These are phyloP conservation scores for Gouania willdenowi DNA, from an alignment of 2,797 vertebrate genomes.

Conservation along the genomic window DNA sequence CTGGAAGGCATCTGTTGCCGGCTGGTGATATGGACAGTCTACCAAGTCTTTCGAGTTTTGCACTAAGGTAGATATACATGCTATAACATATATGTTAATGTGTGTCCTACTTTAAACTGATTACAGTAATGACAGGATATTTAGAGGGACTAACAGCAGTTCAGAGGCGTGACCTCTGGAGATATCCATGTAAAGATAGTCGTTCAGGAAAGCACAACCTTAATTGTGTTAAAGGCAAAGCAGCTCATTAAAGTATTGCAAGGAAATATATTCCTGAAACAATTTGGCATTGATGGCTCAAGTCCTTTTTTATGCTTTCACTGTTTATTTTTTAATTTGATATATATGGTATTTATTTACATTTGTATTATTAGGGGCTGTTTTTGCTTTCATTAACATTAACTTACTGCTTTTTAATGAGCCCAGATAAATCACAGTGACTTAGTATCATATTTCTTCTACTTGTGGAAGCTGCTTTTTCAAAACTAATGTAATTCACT, in stretches of 20 bases:
- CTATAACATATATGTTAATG: constrained; percentile 38
- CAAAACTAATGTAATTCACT: no score
- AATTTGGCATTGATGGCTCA: neutral
- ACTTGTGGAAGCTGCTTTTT: no score
- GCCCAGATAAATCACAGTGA: no score
- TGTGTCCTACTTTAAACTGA: constrained; percentile 54
- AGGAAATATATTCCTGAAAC: constrained; percentile 46
- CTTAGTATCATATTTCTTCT: no score
- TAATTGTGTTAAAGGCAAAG: constrained; percentile 50
- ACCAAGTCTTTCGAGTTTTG: constrained; percentile 41
- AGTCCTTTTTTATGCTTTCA: no score
- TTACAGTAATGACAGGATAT: constrained; percentile 59
- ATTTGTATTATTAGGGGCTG: no score
- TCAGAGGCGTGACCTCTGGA: constrained; percentile 46
- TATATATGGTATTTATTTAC: constrained; percentile 17
- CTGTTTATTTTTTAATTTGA: constrained; percentile 11
- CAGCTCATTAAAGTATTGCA: constrained; percentile 51
- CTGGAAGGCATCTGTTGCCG: constrained; percentile 39
- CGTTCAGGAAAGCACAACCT: constrained; percentile 41
- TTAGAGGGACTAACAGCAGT: constrained; percentile 49
- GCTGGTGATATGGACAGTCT: constrained; percentile 31
- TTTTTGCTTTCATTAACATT: no score
- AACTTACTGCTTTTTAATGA: no score
- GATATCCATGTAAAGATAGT: constrained; percentile 47
- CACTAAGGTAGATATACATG: constrained; percentile 29